Conservation (phyloP, 2,888 invertebrate species). For the Parnassius orleans region DNA sequence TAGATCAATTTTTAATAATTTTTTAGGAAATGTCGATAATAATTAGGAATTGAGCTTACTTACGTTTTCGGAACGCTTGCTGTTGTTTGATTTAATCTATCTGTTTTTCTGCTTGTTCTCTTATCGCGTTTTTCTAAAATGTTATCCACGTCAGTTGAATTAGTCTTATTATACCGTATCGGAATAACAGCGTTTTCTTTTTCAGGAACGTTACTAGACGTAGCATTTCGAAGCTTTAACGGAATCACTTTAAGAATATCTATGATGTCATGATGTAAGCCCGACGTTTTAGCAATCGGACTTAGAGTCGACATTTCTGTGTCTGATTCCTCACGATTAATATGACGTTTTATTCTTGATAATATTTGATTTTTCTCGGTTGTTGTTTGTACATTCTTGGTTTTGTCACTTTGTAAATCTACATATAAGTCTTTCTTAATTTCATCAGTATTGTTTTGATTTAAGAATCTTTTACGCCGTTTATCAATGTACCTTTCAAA, state of each 20-base stretch:
- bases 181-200: slow-evolving; percentile 63
- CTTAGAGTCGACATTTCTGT: slow-evolving; percentile 49
- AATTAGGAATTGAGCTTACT: slow-evolving; percentile 34
- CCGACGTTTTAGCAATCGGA: slow-evolving; percentile 40
- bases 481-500: slow-evolving; percentile 71
- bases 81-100: slow-evolving; percentile 74
- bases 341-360: slow-evolving; percentile 53
- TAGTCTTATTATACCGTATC: slow-evolving; percentile 60
- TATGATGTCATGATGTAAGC: slow-evolving; percentile 47
- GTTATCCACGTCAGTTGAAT: slow-evolving; percentile 66
- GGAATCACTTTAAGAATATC: slow-evolving; percentile 66
- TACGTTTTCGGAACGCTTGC: slow-evolving; percentile 76
- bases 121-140: slow-evolving; percentile 68
- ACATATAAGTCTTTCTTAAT: slow-evolving; percentile 47
- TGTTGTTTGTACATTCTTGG: slow-evolving; percentile 39
- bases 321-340: slow-evolving; percentile 51
- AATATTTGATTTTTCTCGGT: slow-evolving; percentile 42
- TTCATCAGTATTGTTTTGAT: slow-evolving; percentile 48
- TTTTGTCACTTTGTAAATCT: slow-evolving; percentile 53
- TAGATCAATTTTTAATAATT: too few relatives aligned
- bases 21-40: too few relatives aligned
- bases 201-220: slow-evolving; percentile 32
- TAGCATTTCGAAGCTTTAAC: slow-evolving; percentile 41
- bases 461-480: slow-evolving; percentile 63
- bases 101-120: slow-evolving; percentile 75